phyloP scores from a whole-genome alignment of 2,797 vertebrate genomes.

The Monodelphis domestica region DNA sequence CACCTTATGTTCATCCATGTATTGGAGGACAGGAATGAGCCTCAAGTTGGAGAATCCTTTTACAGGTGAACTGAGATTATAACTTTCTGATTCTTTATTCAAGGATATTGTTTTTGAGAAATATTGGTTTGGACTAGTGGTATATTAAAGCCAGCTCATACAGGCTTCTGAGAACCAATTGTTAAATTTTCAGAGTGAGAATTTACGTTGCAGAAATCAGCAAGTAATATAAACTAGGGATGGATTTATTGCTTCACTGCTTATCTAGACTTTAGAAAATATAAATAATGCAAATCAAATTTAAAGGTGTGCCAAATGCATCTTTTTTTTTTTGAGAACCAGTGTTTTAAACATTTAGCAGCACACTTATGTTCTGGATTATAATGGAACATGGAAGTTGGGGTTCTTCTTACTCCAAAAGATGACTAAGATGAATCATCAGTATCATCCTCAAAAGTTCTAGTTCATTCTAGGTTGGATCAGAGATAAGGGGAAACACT shows the following conservation, averaged over 20 bases:
- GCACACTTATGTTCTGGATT: not conserved
- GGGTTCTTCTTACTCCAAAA: not conserved
- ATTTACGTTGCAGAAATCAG: not conserved
- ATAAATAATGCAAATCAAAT: not conserved
- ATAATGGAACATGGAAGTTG: not conserved
- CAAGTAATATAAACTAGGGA: not conserved
- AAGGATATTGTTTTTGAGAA: not conserved
- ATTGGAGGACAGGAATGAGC: not conserved
- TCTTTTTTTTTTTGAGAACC: too few species aligned
- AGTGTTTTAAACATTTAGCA: not conserved
- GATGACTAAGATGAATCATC: not conserved
- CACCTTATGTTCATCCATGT: not conserved
- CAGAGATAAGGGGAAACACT: not conserved
- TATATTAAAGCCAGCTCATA: not conserved
- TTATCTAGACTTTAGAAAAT: not conserved
- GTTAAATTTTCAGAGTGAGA: not conserved
- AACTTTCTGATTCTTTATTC: not conserved
- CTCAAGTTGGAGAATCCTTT: not conserved
- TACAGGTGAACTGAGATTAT: not conserved
- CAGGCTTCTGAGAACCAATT: not conserved
- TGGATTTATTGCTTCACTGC: not conserved
- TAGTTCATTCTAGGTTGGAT: slow-evolving; percentile 1
- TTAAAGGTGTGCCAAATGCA: not conserved
- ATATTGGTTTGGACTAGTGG: not conserved
- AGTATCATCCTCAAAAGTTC: not conserved